Base-by-base conservation (phyloP, 2,888 invertebrate species). In the Sarcophaga subvicina region DNA sequence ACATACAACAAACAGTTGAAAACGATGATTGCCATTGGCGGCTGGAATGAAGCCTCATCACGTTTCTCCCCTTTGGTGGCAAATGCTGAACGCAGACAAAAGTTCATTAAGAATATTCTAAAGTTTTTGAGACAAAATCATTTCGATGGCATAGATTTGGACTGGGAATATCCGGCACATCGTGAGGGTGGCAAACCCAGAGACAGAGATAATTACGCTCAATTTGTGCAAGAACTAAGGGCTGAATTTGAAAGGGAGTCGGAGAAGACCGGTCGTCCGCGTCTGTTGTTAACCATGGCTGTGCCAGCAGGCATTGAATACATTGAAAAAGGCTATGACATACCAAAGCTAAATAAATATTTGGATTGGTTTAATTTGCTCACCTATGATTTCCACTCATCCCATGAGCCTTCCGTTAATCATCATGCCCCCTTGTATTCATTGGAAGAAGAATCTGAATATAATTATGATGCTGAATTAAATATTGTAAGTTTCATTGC, bases 271-370 rank as follows among this genome's bases (percentile, higher is more conserved):
- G 97, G 97, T 88, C 95, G 97, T 90, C 94, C 97, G 0, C 94
- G 96, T 88, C 95, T 98, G 54, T 94, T 98, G 76, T 94, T 99
- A 22, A 98, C 98, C 8, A 98, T 98, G 96, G 98, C 98, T 14
- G 98, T 98, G 49, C 98, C 98, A 0, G 98, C 98, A 2, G 98
- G 98, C 27, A 96, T 97, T 89, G 98, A 98, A 92, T 98, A 98
- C 91, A 97, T 98, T 89, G 96, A 98, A 91, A 98, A 98, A 92
- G 98, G 98, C 88, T 99, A 98, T 92, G 98, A 99, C 90, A 95
- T 99, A 81, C 96, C 96, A 86, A 96, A 96, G 90, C 94, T 99
- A 81, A 97, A 97, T 92, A 96, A 96, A 96, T 96, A 98, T 93
- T 94, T 98, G 89, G 98, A 98, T 94, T 98, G 98, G 95, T 96